A percentile compares a stretch with the other conserved stretches of the same genome.
Evolutionary conservation across 35 echinoderm and acorn worm genomes (phyloP).

Genomic region (Ophioderma brevispina): DNA sequence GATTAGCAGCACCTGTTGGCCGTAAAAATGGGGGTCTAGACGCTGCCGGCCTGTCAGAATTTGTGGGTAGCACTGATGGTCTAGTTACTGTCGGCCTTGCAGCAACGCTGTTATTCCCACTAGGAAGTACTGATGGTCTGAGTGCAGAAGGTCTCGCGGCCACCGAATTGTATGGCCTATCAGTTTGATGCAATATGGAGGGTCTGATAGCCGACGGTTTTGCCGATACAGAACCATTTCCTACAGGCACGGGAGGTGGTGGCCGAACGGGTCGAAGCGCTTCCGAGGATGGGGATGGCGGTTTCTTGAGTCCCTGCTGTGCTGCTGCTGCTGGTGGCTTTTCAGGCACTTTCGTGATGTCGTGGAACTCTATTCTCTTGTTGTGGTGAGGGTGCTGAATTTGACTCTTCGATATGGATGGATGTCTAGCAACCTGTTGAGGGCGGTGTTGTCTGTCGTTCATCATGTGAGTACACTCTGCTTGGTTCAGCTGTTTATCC

Average conservation of each 20-base stretch:
- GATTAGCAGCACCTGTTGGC: background rate
- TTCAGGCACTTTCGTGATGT: background rate
- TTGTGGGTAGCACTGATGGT: background rate
- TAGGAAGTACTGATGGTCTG: background rate
- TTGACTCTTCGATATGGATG: background rate
- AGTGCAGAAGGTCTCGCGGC: background rate
- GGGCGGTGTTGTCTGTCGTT: background rate
- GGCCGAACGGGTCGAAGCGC: background rate
- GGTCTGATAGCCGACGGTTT: background rate
- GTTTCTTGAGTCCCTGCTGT: background rate
- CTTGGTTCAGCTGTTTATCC: background rate
- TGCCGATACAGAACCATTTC: background rate
- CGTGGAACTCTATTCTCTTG: background rate
- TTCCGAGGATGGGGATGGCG: background rate
- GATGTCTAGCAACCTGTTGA: background rate
- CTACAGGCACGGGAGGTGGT: constrained; percentile 25
- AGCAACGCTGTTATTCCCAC: background rate
- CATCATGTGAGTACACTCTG: background rate
- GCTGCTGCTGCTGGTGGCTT: background rate
- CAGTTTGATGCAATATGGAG: background rate
- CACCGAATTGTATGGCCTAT: background rate
- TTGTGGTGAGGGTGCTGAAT: background rate
- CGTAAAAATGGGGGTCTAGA: background rate
- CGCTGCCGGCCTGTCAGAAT: background rate
- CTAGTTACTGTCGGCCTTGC: background rate